phyloP scores from a whole-genome alignment of 2,888 invertebrate species.

The Polymixis lichenea region DNA sequence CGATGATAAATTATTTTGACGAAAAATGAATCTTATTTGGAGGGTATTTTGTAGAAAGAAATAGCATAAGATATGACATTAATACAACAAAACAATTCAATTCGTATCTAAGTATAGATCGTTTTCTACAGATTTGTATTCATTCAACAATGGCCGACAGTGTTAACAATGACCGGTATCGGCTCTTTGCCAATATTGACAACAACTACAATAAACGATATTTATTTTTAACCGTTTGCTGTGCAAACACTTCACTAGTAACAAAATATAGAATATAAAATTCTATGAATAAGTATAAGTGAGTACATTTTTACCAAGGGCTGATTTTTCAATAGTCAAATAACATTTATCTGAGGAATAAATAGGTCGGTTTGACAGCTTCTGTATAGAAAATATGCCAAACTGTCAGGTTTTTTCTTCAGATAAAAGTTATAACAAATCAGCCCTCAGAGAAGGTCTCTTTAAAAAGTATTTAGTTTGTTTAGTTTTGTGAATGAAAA shows the following conservation, averaged over 20 bases:
- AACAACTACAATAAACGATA: not conserved
- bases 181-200: conserved; percentile 9
- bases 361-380: too few species aligned
- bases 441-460: not conserved
- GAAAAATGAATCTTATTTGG: not conserved
- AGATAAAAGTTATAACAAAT: too few species aligned
- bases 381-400: too few species aligned
- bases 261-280: too few species aligned
- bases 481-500: too few species aligned
- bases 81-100: too few species aligned
- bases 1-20: not conserved
- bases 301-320: too few species aligned
- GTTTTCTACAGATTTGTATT: not conserved
- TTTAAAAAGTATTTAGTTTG: too few species aligned
- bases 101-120: not conserved
- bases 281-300: too few species aligned
- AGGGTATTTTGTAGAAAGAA: not conserved
- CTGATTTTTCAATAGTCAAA: too few species aligned
- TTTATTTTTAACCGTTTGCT: not conserved
- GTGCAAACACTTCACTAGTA: not conserved
- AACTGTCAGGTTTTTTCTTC: too few species aligned
- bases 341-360: too few species aligned
- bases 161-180: not conserved
- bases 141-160: not conserved
- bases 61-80: not conserved